Conservation (phyloP, 2,797 vertebrate species). For the Sebastolobus altivelis region DNA sequence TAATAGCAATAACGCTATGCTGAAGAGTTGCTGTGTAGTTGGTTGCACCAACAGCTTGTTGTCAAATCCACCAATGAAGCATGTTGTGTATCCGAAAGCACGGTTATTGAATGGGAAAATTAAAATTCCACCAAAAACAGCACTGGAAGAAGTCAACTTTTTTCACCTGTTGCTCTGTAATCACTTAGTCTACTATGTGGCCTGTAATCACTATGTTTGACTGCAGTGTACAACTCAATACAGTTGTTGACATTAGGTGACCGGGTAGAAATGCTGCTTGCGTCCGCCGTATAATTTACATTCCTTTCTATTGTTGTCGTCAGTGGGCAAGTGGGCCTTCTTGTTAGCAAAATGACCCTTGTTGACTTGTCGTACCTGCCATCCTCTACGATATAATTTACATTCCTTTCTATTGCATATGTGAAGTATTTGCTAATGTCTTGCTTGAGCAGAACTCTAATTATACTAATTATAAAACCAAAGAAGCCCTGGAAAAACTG, state of each 20-base stretch:
- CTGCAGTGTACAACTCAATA: neutral
- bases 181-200: neutral
- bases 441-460: neutral
- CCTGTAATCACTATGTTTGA: constrained; percentile 2
- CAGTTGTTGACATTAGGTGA: neutral
- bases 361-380: too few species aligned
- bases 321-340: too few species aligned
- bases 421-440: constrained; percentile 13
- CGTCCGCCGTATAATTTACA: too few species aligned
- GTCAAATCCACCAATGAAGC: neutral
- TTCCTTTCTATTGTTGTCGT: too few species aligned
- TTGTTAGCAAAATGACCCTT: too few species aligned
- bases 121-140: neutral
- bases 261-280: neutral
- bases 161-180: neutral
- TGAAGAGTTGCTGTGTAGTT: too few species aligned
- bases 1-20: too few species aligned
- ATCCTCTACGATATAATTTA: neutral
- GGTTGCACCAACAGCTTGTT: too few species aligned
- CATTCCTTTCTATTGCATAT: neutral
- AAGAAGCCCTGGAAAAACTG: neutral
- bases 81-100: neutral
- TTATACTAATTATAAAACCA: constrained; percentile 1
- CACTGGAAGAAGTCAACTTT: neutral
- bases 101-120: neutral